phyloP scores from a whole-genome alignment of 2,797 vertebrate species.

The Acanthopagrus latus region DNA sequence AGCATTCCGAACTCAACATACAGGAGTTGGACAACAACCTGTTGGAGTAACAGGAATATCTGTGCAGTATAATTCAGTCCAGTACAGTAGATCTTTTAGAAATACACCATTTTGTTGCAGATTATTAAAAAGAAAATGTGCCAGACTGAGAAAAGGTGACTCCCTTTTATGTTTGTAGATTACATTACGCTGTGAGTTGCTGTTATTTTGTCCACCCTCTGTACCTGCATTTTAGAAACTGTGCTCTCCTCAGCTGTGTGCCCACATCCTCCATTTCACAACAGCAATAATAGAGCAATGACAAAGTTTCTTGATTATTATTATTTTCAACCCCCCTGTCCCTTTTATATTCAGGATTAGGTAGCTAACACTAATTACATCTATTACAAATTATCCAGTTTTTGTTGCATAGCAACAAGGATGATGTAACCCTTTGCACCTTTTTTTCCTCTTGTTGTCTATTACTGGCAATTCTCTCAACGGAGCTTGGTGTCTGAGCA shows the following conservation, averaged over 20 bases:
- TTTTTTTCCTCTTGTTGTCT: slow-evolving; percentile 42
- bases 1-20: background rate
- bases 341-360: slow-evolving; percentile 66
- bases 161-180: background rate
- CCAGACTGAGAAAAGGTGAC: background rate
- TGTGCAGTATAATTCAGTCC: background rate
- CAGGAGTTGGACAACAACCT: background rate
- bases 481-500: slow-evolving; percentile 36
- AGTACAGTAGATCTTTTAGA: background rate
- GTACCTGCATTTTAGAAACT: slow-evolving; percentile 13
- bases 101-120: slow-evolving; percentile 9
- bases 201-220: slow-evolving; percentile 9
- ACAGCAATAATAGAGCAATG: slow-evolving; percentile 52
- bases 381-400: slow-evolving; percentile 70
- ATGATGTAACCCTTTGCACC: slow-evolving; percentile 65
- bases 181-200: slow-evolving; percentile 3
- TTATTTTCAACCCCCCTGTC: slow-evolving; percentile 62
- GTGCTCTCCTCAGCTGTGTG: slow-evolving; percentile 16
- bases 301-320: slow-evolving; percentile 68
- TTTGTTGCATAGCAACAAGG: slow-evolving; percentile 71
- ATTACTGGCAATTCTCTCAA: slow-evolving; percentile 37
- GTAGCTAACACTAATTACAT: slow-evolving; percentile 71
- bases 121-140: slow-evolving; percentile 2
- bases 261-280: slow-evolving; percentile 50
- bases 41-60: background rate